A percentile compares a stretch with the other conserved stretches of the same genome.
These are phyloP conservation scores for Plutomurus gul DNA, from an alignment of 1,140 invertebrate species.

Conservation along the genomic window DNA sequence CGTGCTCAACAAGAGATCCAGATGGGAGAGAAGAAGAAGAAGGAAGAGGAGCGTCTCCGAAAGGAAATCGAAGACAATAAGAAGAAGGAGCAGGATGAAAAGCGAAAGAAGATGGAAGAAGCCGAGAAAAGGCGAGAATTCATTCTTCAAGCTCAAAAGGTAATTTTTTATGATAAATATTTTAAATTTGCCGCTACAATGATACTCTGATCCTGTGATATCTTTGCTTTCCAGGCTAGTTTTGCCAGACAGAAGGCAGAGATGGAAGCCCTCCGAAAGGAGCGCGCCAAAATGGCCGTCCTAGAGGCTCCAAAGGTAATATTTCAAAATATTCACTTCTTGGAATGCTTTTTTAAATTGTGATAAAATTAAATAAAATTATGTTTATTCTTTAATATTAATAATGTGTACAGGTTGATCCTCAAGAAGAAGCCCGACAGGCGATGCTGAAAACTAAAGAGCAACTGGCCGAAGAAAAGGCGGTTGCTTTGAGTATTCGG, in stretches of 20 bases:
- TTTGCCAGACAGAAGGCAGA: constrained; percentile 21
- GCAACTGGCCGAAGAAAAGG: constrained; percentile 98
- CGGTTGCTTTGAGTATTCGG: constrained; percentile 92
- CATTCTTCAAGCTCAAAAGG: constrained; percentile 87
- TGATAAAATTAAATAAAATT: background rate
- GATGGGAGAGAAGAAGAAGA: constrained; percentile 90
- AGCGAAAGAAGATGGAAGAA: constrained; percentile 89
- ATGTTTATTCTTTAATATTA: no score
- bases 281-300: background rate
- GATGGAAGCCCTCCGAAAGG: constrained; percentile 4
- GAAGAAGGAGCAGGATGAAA: constrained; percentile 90
- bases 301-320: constrained; percentile 7
- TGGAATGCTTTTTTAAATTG: background rate
- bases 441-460: constrained; percentile 99
- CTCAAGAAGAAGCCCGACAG: constrained; percentile 80
- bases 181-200: background rate
- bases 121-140: constrained; percentile 92
- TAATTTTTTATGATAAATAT: background rate
- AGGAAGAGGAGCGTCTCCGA: constrained; percentile 86
- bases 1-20: constrained; percentile 92
- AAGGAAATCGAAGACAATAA: constrained; percentile 92
- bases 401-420: background rate
- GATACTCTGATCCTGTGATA: background rate
- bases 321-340: background rate
- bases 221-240: background rate